Conservation (phyloP, 2,888 invertebrate species). For the Anorthoa munda region DNA sequence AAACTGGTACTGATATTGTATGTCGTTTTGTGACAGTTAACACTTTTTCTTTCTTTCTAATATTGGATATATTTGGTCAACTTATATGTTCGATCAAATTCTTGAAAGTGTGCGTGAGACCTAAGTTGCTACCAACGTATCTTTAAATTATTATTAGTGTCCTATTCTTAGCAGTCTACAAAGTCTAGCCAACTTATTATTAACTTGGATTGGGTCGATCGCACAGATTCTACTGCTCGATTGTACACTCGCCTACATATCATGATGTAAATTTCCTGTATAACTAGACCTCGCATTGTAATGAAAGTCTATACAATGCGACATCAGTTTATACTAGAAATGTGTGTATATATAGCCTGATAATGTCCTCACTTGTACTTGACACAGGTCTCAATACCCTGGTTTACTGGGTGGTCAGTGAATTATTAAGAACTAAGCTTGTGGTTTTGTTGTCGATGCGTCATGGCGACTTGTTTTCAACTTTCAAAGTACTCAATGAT, state of each 20-base stretch:
- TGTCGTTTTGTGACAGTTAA: too few relatives aligned
- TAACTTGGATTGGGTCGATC: conserved; percentile 4
- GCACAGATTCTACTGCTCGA: conserved; percentile 6
- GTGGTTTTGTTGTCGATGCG: conserved; percentile 71
- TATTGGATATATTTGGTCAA: too few relatives aligned
- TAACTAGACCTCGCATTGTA: neutral
- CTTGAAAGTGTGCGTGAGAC: neutral
- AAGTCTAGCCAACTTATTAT: conserved; percentile 8
- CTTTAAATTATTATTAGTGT: neutral
- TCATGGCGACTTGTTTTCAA: conserved; percentile 66
- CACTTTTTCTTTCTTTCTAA: too few relatives aligned
- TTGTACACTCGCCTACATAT: neutral
- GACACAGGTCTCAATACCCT: conserved; percentile 59
- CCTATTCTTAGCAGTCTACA: conserved; percentile 17
- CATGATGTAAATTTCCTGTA: neutral
- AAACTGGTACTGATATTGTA: too few relatives aligned
- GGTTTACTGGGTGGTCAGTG: conserved; percentile 66
- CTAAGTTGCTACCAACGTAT: neutral
- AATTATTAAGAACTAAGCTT: conserved; percentile 70
- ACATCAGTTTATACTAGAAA: neutral
- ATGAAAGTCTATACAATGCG: neutral
- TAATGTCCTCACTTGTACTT: conserved; percentile 16
- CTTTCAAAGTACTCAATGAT: conserved; percentile 44
- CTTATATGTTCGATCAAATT: neutral
- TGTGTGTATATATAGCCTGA: conserved; percentile 5